phyloP scores from a whole-genome alignment of 2,888 invertebrate species.

The Cataglyphis cursor region DNA sequence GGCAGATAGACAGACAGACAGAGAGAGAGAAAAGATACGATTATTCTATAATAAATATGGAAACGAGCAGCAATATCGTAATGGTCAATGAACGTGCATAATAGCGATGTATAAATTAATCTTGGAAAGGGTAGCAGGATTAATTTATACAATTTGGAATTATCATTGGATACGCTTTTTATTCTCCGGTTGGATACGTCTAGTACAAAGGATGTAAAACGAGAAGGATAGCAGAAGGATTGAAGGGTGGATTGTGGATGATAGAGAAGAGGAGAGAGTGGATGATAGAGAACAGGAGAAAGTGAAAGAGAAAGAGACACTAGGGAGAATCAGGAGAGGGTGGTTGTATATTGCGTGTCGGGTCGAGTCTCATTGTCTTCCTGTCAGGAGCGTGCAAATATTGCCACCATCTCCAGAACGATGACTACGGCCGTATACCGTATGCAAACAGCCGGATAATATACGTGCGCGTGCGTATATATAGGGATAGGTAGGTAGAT shows the following conservation, averaged over 20 bases:
- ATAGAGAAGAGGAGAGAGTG: constrained; percentile 62
- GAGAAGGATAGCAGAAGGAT: constrained; percentile 28
- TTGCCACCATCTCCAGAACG: constrained; percentile 83
- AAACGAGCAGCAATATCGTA: background rate
- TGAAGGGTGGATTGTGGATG: constrained; percentile 74
- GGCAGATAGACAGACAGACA: background rate
- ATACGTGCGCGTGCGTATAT: constrained; percentile 49
- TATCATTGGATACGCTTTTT: constrained; percentile 73
- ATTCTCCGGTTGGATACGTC: constrained; percentile 57
- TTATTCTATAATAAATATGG: constrained; percentile 60
- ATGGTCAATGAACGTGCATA: constrained; percentile 58
- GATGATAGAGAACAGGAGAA: constrained; percentile 5
- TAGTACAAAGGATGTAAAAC: constrained; percentile 32
- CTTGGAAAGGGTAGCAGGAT: constrained; percentile 76
- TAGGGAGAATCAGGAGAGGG: constrained; percentile 59
- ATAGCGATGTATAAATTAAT: constrained; percentile 75
- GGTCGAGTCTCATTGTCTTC: constrained; percentile 84
- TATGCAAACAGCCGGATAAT: constrained; percentile 65
- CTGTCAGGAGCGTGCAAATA: constrained; percentile 84
- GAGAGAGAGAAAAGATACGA: constrained; percentile 25
- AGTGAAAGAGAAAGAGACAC: constrained; percentile 47
- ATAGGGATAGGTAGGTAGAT: constrained; percentile 55
- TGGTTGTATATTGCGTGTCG: constrained; percentile 81
- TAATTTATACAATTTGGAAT: constrained; percentile 81
- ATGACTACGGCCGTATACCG: constrained; percentile 69